phyloP scores from a whole-genome alignment of 2,797 vertebrate genomes.

The Echeneis naucrates region DNA sequence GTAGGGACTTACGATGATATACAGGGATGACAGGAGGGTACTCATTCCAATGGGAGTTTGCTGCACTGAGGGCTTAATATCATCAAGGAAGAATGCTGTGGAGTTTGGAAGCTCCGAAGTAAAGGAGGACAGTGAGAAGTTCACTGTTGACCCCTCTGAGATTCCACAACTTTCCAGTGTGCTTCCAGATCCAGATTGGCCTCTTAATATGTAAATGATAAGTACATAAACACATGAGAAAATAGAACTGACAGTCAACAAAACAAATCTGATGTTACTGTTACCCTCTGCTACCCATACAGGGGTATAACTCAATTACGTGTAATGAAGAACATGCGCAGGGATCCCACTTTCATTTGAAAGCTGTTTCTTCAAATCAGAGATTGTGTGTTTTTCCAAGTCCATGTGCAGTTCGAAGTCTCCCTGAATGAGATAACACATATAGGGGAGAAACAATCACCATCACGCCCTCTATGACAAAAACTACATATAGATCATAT shows the following conservation, averaged over 20 bases:
- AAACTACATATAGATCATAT: too few relatives aligned
- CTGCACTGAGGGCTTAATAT: constrained; percentile 51
- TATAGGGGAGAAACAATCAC: neutral
- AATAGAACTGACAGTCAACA: neutral
- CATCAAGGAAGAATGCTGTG: constrained; percentile 17
- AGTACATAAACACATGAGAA: neutral
- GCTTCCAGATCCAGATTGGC: neutral
- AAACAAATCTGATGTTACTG: neutral
- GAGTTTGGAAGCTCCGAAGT: neutral
- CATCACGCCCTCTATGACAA: too few relatives aligned
- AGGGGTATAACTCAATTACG: constrained; percentile 35
- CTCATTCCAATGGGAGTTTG: constrained; percentile 63
- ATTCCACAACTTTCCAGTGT: constrained; percentile 49
- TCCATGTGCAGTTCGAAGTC: constrained; percentile 59
- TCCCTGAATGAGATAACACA: constrained; percentile 46
- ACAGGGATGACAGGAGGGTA: constrained; percentile 55
- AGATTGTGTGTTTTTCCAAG: constrained; percentile 40
- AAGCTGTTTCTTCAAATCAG: constrained; percentile 51
- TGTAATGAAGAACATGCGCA: constrained; percentile 54
- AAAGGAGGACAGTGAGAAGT: constrained; percentile 60
- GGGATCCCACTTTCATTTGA: constrained; percentile 62
- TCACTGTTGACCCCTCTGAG: constrained; percentile 33
- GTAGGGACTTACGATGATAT: constrained; percentile 42
- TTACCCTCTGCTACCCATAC: neutral
- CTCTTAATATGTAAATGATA: constrained; percentile 38